Evolutionary conservation across 2,888 invertebrate genomes (phyloP).

Genomic region (Kuschelorhynchus macadamiae): DNA sequence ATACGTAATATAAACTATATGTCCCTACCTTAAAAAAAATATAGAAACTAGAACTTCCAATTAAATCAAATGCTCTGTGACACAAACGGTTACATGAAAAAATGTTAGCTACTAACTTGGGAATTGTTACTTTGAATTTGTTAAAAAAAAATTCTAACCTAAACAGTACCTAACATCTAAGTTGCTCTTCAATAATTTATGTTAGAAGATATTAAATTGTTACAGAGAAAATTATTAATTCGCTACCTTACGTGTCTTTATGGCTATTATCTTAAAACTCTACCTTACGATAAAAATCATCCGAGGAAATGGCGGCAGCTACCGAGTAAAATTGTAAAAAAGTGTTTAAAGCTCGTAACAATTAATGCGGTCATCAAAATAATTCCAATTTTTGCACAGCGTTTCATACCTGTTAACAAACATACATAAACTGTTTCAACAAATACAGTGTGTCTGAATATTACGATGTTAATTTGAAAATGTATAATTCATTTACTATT

Average conservation of each 20-base stretch:
- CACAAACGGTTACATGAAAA: slow-evolving; percentile 16
- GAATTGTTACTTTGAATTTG: slow-evolving; percentile 23
- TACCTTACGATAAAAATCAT: slow-evolving; percentile 27
- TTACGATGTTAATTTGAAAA: too few species aligned
- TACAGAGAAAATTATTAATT: slow-evolving; percentile 28
- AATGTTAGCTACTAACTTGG: too few species aligned
- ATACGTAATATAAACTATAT: neutral
- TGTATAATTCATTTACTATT: too few species aligned
- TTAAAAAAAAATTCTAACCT: slow-evolving; percentile 27
- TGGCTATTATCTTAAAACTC: slow-evolving; percentile 31
- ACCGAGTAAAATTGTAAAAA: neutral
- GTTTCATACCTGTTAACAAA: too few species aligned
- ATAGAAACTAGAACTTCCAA: slow-evolving; percentile 2
- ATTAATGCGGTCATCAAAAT: neutral
- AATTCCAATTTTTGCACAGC: neutral
- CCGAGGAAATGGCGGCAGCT: slow-evolving; percentile 27
- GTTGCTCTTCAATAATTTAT: slow-evolving; percentile 30
- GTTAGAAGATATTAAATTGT: slow-evolving; percentile 24
- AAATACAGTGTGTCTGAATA: too few species aligned
- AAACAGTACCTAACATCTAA: slow-evolving; percentile 31
- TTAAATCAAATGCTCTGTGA: slow-evolving; percentile 15
- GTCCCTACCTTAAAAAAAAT: neutral
- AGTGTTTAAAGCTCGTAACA: too few species aligned
- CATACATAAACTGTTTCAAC: too few species aligned
- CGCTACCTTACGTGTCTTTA: slow-evolving; percentile 37